Conservation (phyloP, 1,140 invertebrate species). For the Euschistus heros region DNA sequence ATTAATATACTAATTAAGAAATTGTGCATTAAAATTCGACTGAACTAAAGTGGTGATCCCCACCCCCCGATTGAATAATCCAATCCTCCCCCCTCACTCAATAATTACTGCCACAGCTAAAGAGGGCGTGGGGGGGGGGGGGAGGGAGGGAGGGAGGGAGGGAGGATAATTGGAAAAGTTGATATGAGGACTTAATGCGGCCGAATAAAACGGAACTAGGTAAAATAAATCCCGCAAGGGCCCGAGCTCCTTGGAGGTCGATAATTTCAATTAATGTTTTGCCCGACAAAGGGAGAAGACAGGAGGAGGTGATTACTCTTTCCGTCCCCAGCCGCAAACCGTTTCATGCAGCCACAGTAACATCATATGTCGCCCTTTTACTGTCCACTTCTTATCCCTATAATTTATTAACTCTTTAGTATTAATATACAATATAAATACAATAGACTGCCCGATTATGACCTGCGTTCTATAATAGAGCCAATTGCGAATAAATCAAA, state of each 20-base stretch:
- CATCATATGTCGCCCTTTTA: too few relatives aligned
- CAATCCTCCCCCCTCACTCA: background rate
- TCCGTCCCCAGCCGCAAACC: too few relatives aligned
- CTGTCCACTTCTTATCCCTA: too few relatives aligned
- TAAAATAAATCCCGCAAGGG: constrained; percentile 4
- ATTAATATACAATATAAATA: too few relatives aligned
- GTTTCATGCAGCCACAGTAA: too few relatives aligned
- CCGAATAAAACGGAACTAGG: background rate
- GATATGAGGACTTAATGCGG: constrained; percentile 6
- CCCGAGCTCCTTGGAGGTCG: background rate
- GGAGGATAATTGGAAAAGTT: constrained; percentile 1
- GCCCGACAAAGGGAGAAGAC: background rate
- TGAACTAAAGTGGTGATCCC: background rate
- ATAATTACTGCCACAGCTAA: background rate
- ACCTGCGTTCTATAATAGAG: too few relatives aligned
- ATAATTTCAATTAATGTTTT: constrained; percentile 10
- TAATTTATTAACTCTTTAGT: too few relatives aligned
- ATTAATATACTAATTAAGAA: background rate
- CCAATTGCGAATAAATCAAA: too few relatives aligned
- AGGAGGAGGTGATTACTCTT: background rate
- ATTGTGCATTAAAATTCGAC: background rate
- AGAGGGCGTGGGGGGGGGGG: background rate
- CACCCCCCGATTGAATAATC: background rate
- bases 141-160: background rate
- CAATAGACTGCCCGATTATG: too few relatives aligned